Evolutionary conservation across 2,888 invertebrate species (phyloP), one percentile per base, ranked within the genome.

Genomic region (Oithona nana): DNA sequence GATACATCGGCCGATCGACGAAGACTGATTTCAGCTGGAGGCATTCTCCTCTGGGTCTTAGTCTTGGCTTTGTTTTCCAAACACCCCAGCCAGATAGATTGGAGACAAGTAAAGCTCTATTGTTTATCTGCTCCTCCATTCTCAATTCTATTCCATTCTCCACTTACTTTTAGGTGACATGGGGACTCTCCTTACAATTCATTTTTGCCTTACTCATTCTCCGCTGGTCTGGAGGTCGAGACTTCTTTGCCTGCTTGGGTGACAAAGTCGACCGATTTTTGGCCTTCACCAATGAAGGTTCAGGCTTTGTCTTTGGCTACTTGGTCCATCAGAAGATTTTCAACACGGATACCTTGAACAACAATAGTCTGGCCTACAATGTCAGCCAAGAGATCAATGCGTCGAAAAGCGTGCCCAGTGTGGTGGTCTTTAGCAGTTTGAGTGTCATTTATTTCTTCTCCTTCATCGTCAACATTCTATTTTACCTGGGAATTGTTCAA

Each of bases 401-500:
- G n/a, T 22, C n/a, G 20, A n/a, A 59, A 22, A 49, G 48, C 11
- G 59, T 59, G 39, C 22, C 48, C 30, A 11, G 24, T n/a, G 48
- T 59, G 31, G 59, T 59, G 2, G 59, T 48, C 2, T 59, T 59
- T 28, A 59, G 28, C 3, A 49, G 48, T 2, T 26, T 59, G 4
- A 24, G 48, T 8, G 39, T 39, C 4, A 28, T 59, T 16, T 59
- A 59, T 16, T 59, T 59, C 48, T 59, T 59, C 24, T 31, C 90
- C 70, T 88, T 93, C 75, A 76, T 86, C 66, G 86, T 94, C 28
- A 86, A 89, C 68, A 81, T 95, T 0, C 74, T 95, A 31, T 93
- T 90, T 75, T 89, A 86, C 75, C 78, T 83, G 73, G 93, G 93
- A 0, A 79, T 83, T 0, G 84, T 97, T 80, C 93, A 94, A 74